Conservation (phyloP, 2,888 invertebrate species). For the Drosophila nr. medialis region DNA sequence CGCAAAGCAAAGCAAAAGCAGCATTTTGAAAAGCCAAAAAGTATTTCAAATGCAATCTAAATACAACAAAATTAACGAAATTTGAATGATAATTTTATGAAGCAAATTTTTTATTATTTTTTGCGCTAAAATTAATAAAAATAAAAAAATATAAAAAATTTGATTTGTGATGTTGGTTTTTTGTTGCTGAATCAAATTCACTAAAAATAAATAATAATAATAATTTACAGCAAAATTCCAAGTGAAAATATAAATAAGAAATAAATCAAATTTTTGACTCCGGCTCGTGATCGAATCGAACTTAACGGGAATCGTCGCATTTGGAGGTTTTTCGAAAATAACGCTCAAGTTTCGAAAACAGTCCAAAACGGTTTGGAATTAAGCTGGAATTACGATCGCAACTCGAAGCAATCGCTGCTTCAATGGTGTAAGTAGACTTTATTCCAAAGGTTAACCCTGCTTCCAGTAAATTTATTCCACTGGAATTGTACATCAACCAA, state of each 20-base stretch:
- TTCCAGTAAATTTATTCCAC: neutral
- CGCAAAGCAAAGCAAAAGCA: slow-evolving; percentile 30
- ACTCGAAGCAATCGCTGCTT: slow-evolving; percentile 43
- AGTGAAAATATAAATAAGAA: slow-evolving; percentile 34
- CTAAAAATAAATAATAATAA: slow-evolving; percentile 15
- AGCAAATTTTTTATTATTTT: slow-evolving; percentile 58
- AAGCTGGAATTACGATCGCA: slow-evolving; percentile 41
- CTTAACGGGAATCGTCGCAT: slow-evolving; percentile 29
- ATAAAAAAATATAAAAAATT: slow-evolving; percentile 33
- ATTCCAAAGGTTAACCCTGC: neutral
- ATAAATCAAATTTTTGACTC: slow-evolving; percentile 43
- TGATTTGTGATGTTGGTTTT: slow-evolving; percentile 62
- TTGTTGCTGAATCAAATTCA: slow-evolving; percentile 62
- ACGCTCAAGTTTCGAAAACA: slow-evolving; percentile 66
- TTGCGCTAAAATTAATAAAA: slow-evolving; percentile 43
- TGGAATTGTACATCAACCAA: neutral
- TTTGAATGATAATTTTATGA: slow-evolving; percentile 23
- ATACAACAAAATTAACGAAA: slow-evolving; percentile 29
- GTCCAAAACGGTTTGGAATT: slow-evolving; percentile 62
- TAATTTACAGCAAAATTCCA: slow-evolving; percentile 36
- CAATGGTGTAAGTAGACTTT: slow-evolving; percentile 70
- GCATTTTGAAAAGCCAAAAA: slow-evolving; percentile 46
- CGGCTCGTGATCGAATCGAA: slow-evolving; percentile 45
- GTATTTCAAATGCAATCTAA: slow-evolving; percentile 58
- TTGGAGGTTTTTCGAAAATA: slow-evolving; percentile 59